Base-by-base conservation (phyloP, 2,888 invertebrate species). In the Lutraria lutraria region DNA sequence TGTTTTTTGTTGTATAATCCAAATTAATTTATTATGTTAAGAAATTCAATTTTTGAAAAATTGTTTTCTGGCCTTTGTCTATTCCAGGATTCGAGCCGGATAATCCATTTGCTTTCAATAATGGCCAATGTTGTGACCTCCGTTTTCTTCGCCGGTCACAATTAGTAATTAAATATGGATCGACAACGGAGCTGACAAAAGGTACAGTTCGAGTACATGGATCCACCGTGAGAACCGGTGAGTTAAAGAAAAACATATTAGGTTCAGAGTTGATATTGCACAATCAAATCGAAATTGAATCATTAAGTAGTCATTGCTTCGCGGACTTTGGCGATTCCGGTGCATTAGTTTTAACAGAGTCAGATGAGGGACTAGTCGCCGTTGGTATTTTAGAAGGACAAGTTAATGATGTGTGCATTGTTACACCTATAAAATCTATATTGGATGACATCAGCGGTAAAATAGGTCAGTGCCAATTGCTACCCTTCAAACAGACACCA, bases 301-400 rank as follows among this genome's bases (percentile, higher is more conserved):
- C n/a, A 15, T 25, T 25, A n/a, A 19, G 19, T 3, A n/a, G 8
- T 1, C 2, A 6, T 10, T 6, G 6, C 2, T 81, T 81, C 53
- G 81, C 81, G 52, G 15, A 10, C 12, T 13, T 10, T 6, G 81
- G 81, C 2, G 81, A 81, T 25, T 81, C 81, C 21, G 81, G 81
- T 15, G 81, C 81, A 81, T 25, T 81, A 25, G 53, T 81, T 81
- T 43, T 81, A n/a, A 53, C 25, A 53, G 25, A 53, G 12, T 10
- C 19, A 13, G 19, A 81, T 53, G 21, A 81, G 4, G 25, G 13
- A 2, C 81, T 81, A 53, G 12, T 19, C 25, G 81, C 81, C 8
- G 53, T 81, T 81, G 81, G 81, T 8, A 53, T 81, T 21, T 81
- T 81, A 53, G 81, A 81, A n/a, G 81, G 81, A 6, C 31, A 13